Percentiles rank a stretch among this genome's conserved stretches.
Evolutionary conservation across 1,140 invertebrate species (phyloP).

Genomic region (Copidosoma floridanum): DNA sequence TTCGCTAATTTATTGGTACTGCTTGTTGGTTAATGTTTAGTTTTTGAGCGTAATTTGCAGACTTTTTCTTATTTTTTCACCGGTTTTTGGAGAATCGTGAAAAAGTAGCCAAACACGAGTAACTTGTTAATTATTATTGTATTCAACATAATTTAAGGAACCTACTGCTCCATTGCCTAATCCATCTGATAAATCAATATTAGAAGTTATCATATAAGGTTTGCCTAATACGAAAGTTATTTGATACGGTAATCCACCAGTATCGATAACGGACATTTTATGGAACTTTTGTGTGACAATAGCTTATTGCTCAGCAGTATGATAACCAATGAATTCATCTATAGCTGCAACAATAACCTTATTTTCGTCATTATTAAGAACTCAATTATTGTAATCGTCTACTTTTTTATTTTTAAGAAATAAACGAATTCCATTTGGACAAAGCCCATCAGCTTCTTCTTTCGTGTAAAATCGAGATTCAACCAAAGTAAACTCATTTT

Average conservation of each 20-base stretch:
- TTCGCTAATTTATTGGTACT: too few relatives aligned
- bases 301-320: conserved; percentile 27
- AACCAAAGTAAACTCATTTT: conserved; percentile 26
- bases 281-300: conserved; percentile 37
- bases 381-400: conserved; percentile 27
- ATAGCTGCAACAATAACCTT: conserved; percentile 33
- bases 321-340: conserved; percentile 29
- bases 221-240: conserved; percentile 36
- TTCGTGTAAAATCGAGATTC: conserved; percentile 31
- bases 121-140: too few relatives aligned
- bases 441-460: conserved; percentile 20
- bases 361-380: conserved; percentile 31
- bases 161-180: conserved; percentile 45
- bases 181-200: conserved; percentile 45
- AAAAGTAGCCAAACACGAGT: too few relatives aligned
- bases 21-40: too few relatives aligned
- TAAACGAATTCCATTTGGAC: conserved; percentile 31
- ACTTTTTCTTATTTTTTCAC: too few relatives aligned
- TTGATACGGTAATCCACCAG: conserved; percentile 43
- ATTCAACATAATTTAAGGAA: conserved; percentile 39
- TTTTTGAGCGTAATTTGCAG: too few relatives aligned
- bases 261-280: conserved; percentile 41
- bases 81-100: too few relatives aligned
- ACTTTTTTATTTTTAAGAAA: conserved; percentile 30
- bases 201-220: conserved; percentile 44